phyloP scores from a whole-genome alignment of 1,140 invertebrate species.

The Drosophila virilis region DNA sequence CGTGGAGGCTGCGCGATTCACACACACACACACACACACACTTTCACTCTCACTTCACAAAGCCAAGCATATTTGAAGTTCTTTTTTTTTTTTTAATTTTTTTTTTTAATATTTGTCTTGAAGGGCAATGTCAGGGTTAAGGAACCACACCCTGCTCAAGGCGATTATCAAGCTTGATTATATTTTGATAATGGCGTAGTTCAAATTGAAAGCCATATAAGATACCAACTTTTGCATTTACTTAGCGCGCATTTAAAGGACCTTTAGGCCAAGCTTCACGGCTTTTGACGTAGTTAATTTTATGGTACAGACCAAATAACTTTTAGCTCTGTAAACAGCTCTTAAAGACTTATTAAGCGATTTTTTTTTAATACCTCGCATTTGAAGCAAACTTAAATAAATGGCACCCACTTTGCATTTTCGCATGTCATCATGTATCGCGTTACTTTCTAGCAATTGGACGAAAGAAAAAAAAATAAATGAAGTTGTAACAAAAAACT shows the following conservation, averaged over 20 bases:
- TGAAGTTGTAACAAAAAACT: not conserved
- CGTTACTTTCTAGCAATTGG: slow-evolving; percentile 11
- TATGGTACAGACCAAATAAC: not conserved
- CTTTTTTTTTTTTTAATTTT: not conserved
- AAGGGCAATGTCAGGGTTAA: slow-evolving; percentile 11
- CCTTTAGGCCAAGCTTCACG: not conserved
- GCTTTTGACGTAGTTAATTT: not conserved
- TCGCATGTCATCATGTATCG: slow-evolving; percentile 8
- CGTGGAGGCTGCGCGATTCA: slow-evolving; percentile 22
- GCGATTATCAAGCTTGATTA: slow-evolving; percentile 5
- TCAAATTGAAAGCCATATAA: not conserved
- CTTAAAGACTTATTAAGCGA: not conserved
- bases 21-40: slow-evolving; percentile 6
- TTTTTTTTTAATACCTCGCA: not conserved
- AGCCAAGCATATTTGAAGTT: slow-evolving; percentile 7
- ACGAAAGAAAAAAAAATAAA: not conserved
- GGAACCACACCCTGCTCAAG: slow-evolving; percentile 16
- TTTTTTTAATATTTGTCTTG: not conserved
- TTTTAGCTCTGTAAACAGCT: not conserved
- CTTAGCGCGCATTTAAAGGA: not conserved
- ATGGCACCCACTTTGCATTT: not conserved
- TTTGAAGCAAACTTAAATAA: not conserved
- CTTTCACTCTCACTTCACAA: slow-evolving; percentile 21
- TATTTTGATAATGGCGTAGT: slow-evolving; percentile 1
- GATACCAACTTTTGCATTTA: no score